Conservation (phyloP, 2,888 invertebrate genomes). For the Acleris holmiana region DNA sequence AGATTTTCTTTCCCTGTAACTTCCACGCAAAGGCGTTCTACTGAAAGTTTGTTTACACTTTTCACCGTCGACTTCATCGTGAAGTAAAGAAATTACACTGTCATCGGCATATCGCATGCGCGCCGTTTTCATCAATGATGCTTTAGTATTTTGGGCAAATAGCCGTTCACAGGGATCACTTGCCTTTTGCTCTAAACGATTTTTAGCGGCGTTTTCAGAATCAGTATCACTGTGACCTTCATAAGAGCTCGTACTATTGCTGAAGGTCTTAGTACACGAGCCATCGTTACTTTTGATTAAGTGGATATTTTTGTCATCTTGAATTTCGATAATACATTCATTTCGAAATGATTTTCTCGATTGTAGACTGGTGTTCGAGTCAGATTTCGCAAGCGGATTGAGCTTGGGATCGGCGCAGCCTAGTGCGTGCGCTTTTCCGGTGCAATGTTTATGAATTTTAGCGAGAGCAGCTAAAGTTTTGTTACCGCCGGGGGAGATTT, state of each 20-base stretch:
- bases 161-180: constrained; percentile 79
- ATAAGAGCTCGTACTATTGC: constrained; percentile 86
- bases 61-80: constrained; percentile 77
- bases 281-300: constrained; percentile 61
- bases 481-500: constrained; percentile 73
- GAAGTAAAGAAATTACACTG: constrained; percentile 59
- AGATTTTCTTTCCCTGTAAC: constrained; percentile 75
- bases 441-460: constrained; percentile 89
- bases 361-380: constrained; percentile 75
- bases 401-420: constrained; percentile 85
- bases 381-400: constrained; percentile 74
- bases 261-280: constrained; percentile 75
- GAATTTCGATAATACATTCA: constrained; percentile 76
- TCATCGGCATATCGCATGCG: constrained; percentile 85
- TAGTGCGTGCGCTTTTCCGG: constrained; percentile 90
- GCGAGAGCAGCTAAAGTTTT: constrained; percentile 81
- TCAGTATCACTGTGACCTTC: constrained; percentile 88
- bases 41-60: constrained; percentile 67
- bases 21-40: constrained; percentile 69
- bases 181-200: constrained; percentile 61
- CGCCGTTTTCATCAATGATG: constrained; percentile 85
- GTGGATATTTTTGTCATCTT: constrained; percentile 60
- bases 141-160: constrained; percentile 84
- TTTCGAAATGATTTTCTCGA: constrained; percentile 72
- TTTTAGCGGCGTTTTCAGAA: constrained; percentile 82